Evolutionary conservation across 2,113 vertebrate genomes (phyloP).

Genomic region (Malurus elegans): DNA sequence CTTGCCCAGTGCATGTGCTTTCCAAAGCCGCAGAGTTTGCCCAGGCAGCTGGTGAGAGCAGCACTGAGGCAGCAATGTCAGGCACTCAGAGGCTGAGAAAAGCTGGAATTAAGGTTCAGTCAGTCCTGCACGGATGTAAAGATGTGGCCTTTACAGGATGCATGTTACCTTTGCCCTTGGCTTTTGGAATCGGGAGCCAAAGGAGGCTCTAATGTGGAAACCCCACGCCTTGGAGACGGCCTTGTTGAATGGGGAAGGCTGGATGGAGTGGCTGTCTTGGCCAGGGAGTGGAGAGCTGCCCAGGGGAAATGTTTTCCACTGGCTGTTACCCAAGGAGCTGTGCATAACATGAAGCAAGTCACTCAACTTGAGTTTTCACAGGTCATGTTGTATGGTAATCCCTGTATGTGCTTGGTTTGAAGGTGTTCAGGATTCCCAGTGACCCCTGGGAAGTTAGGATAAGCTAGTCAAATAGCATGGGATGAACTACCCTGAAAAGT

Average conservation of each 20-base stretch:
- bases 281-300: not conserved
- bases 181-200: not conserved
- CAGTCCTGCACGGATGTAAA: not conserved
- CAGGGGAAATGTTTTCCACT: not conserved
- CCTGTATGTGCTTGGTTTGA: not conserved
- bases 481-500: not conserved
- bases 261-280: accelerated
- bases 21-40: not conserved
- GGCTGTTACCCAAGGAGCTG: not conserved
- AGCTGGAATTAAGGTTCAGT: not conserved
- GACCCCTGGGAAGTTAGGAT: not conserved
- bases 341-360: not conserved
- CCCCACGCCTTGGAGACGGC: not conserved
- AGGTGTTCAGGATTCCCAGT: not conserved
- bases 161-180: not conserved
- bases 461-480: not conserved
- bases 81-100: not conserved
- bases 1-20: not conserved
- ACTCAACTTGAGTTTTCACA: not conserved
- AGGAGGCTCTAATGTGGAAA: not conserved
- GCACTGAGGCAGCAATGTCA: not conserved
- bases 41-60: not conserved
- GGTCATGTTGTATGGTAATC: not conserved
- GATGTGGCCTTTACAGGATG: not conserved
- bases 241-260: not conserved